Evolutionary conservation across 2,888 invertebrate genomes (phyloP).

Genomic region (Byasa hedistus): DNA sequence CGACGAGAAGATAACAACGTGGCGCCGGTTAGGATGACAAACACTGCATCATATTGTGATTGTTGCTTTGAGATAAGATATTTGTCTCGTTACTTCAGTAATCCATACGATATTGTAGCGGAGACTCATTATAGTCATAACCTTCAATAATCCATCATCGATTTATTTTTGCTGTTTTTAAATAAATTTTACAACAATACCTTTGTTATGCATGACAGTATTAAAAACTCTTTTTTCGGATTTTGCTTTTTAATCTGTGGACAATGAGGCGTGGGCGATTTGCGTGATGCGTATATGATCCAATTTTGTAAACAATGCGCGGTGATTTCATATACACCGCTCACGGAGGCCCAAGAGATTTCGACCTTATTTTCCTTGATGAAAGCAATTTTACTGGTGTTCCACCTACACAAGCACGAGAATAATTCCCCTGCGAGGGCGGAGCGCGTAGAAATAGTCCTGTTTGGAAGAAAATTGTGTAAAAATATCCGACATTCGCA

Average conservation of each 20-base stretch:
- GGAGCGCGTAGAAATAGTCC: conserved; percentile 41
- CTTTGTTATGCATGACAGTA: background rate
- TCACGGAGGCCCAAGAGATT: conserved; percentile 49
- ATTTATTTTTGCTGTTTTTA: conserved; percentile 5
- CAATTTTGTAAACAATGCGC: conserved; percentile 8
- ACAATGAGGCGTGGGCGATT: conserved; percentile 16
- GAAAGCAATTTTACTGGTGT: conserved; percentile 41
- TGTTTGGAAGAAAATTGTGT: conserved; percentile 43
- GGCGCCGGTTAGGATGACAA: no score
- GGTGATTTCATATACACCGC: conserved; percentile 38
- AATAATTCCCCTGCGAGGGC: conserved; percentile 53
- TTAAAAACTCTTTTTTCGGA: conserved; percentile 4
- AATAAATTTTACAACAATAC: conserved; percentile 3
- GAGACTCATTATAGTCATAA: conserved; percentile 4
- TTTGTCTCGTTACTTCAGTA: no score
- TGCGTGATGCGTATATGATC: conserved; percentile 11
- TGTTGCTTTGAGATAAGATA: no score
- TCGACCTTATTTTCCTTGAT: conserved; percentile 42
- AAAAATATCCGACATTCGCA: conserved; percentile 46
- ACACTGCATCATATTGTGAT: no score
- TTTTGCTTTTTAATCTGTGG: conserved; percentile 17
- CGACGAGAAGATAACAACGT: no score
- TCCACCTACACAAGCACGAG: conserved; percentile 52
- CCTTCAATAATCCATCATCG: background rate
- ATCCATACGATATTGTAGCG: no score